These are phyloP conservation scores for Ditylenchus dipsaci DNA, from an alignment of 1,140 invertebrate genomes.

Conservation along the genomic window DNA sequence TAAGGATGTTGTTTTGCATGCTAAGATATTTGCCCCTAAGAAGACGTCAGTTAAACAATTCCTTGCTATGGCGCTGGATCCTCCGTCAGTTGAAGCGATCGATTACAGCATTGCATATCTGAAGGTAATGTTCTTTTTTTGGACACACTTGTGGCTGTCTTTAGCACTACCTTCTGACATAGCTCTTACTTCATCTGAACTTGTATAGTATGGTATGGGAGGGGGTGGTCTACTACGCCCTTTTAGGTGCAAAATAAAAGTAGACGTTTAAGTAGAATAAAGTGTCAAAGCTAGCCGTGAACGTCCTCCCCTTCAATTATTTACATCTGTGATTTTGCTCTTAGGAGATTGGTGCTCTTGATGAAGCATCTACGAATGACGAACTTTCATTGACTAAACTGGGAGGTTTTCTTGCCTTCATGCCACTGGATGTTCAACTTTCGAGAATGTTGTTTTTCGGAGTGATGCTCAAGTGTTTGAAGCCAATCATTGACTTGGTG, in stretches of 20 bases:
- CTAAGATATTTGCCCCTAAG: slow-evolving; percentile 75
- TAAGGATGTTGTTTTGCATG: slow-evolving; percentile 80
- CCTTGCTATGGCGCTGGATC: slow-evolving; percentile 75
- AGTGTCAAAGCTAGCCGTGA: too few species aligned
- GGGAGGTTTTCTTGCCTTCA: slow-evolving; percentile 77
- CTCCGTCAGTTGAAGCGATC: slow-evolving; percentile 73
- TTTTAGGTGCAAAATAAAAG: too few species aligned
- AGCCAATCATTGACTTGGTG: slow-evolving; percentile 86
- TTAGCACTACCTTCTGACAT: too few species aligned
- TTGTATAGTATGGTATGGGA: too few species aligned
- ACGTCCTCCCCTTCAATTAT: too few species aligned
- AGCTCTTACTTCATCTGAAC: too few species aligned
- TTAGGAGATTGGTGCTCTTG: slow-evolving; percentile 55
- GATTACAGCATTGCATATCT: slow-evolving; percentile 45
- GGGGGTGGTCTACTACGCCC: too few species aligned
- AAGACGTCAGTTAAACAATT: slow-evolving; percentile 77
- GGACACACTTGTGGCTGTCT: too few species aligned
- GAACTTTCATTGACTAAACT: slow-evolving; percentile 71
- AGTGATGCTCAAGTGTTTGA: slow-evolving; percentile 83
- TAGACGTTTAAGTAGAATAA: too few species aligned
- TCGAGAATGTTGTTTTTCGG: slow-evolving; percentile 83
- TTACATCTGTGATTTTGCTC: slow-evolving; percentile 60
- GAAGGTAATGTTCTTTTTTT: slow-evolving; percentile 28
- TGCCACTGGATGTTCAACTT: slow-evolving; percentile 84
- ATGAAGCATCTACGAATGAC: slow-evolving; percentile 47